Percentiles rank a stretch among this genome's conserved stretches.
Evolutionary conservation across 2,113 vertebrate species (phyloP).

Genomic region (Daubentonia madagascariensis): DNA sequence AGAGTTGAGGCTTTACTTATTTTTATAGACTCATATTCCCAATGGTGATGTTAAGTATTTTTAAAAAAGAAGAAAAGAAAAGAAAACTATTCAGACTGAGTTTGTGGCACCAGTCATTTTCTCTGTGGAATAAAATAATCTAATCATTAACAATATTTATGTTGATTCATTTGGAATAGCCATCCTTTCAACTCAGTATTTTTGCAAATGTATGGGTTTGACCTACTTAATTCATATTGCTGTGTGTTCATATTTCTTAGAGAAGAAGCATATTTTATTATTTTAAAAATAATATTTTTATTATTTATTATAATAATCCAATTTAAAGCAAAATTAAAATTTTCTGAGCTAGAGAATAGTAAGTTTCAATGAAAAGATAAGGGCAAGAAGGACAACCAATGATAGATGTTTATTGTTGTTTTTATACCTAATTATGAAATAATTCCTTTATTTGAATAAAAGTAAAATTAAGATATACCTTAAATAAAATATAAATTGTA

Average conservation of each 20-base stretch:
- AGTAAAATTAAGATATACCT: background rate
- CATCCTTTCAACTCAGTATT: background rate
- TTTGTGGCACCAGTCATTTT: background rate
- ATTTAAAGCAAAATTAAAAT: background rate
- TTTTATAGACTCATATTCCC: constrained; percentile 12
- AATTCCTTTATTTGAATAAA: background rate
- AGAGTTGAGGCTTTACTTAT: background rate
- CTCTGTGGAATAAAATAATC: constrained; percentile 58
- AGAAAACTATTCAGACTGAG: background rate
- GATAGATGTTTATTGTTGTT: background rate
- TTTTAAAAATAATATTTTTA: background rate
- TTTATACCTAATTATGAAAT: background rate
- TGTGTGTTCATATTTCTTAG: background rate
- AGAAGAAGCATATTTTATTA: background rate
- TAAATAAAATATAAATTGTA: background rate
- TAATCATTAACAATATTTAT: background rate
- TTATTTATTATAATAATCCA: background rate
- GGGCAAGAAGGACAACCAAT: background rate
- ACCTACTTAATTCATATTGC: background rate
- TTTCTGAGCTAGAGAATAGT: background rate
- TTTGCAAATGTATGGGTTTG: background rate
- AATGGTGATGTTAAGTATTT: constrained; percentile 32
- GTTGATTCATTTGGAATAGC: constrained; percentile 9
- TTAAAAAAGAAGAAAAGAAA: constrained; percentile 11
- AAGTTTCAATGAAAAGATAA: background rate